A percentile compares a stretch with the other conserved stretches of the same genome.
These are phyloP conservation scores for Grapholita molesta DNA, from an alignment of 1,140 invertebrate species.

Conservation along the genomic window DNA sequence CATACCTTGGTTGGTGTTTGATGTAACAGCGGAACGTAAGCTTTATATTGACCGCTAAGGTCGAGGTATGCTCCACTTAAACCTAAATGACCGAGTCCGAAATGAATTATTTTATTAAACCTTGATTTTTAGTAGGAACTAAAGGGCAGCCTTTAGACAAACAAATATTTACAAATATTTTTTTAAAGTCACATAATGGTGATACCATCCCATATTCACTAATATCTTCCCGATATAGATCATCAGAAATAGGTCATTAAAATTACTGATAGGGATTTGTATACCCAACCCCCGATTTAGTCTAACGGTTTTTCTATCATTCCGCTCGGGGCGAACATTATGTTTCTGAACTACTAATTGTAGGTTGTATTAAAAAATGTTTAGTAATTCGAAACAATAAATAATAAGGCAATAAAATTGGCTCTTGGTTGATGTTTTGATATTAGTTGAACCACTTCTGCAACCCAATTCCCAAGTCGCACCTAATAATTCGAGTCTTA, in stretches of 20 bases:
- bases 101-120: background rate
- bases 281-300: background rate
- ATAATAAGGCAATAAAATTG: no score
- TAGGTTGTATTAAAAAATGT: background rate
- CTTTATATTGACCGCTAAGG: background rate
- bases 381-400: no score
- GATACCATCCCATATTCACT: no score
- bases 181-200: no score
- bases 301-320: background rate
- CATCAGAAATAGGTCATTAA: no score
- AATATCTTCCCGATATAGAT: no score
- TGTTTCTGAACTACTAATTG: background rate
- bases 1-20: background rate
- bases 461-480: background rate
- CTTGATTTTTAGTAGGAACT: no score
- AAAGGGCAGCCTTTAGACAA: no score
- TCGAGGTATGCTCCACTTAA: background rate
- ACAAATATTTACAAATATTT: no score
- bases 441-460: background rate
- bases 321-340: background rate
- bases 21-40: background rate
- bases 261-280: background rate
- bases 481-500: background rate
- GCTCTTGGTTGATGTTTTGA: background rate
- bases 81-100: background rate